A percentile compares a stretch with the other conserved stretches of the same genome.
Evolutionary conservation across 1,140 invertebrate genomes (phyloP).

Genomic region (Tetranychus cinnabarinus): DNA sequence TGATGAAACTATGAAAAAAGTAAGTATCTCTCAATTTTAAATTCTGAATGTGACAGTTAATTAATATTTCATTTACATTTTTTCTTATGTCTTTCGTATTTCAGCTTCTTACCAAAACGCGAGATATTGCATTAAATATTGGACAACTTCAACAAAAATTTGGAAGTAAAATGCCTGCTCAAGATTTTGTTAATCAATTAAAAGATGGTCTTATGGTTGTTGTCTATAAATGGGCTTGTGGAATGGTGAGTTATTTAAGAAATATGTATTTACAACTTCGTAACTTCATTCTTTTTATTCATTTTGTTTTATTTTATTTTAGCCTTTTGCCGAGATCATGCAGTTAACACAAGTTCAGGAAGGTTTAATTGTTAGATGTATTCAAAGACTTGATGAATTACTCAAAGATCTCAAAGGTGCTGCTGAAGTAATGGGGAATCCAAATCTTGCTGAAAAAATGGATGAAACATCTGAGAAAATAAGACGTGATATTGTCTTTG

Average conservation of each 20-base stretch:
- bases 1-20: background rate
- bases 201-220: conserved; percentile 78
- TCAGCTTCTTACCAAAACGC: conserved; percentile 24
- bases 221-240: conserved; percentile 83
- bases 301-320: conserved; percentile 13
- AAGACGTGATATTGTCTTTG: conserved; percentile 93
- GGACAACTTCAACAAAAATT: conserved; percentile 28
- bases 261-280: background rate
- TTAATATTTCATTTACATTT: background rate
- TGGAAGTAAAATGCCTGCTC: conserved; percentile 27
- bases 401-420: conserved; percentile 75
- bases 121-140: conserved; percentile 27
- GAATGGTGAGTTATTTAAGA: conserved; percentile 32
- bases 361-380: conserved; percentile 90
- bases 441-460: conserved; percentile 73
- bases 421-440: conserved; percentile 74
- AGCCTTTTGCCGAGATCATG: conserved; percentile 81
- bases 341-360: conserved; percentile 75
- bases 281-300: conserved; percentile 3
- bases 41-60: background rate
- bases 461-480: conserved; percentile 76
- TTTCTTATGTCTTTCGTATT: conserved; percentile 10
- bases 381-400: conserved; percentile 84
- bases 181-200: conserved; percentile 35
- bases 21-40: background rate